Base-by-base conservation (phyloP, 2,888 invertebrate genomes). In the Chymomyza amoena region DNA sequence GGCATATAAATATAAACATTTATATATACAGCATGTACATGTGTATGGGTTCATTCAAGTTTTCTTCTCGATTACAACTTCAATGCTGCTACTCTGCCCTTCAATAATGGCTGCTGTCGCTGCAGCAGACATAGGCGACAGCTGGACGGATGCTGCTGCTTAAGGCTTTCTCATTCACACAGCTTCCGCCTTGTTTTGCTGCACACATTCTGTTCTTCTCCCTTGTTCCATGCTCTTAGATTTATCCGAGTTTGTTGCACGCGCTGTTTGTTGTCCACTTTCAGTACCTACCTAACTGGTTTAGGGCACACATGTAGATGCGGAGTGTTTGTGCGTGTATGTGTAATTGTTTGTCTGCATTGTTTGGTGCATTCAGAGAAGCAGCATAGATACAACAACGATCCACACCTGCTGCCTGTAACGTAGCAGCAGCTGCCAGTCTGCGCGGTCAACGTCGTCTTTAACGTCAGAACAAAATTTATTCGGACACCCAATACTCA, bases 331-430 rank as follows among this genome's bases (percentile, higher is more conserved):
- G 28, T 45, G 18, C 2, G 13, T 45, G 39, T 45, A 13, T 45
- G 13, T 45, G 39, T 45, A 13, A 39, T 13, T 39, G 39, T 39
- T 39, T 39, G 39, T 39, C 39, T 39, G 39, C 39, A 13, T 45
- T 45, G 39, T 45, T 45, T 45, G 39, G 39, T 45, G 39, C 4
- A 45, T 45, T 10, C 39, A 45, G 10, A 25, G 57, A 18, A 57
- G 28, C 36, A 39, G 39, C 18, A 10, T 6, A 16, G n/a, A n/a
- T 15, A 45, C 28, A 15, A 32, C 2, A 32, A 36, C 67, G 69
- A 68, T 61, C 70, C 79, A 70, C 84, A 84, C 84, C 84, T 84
- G 84, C 87, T 75, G 75, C 70, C 63, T 71, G 64, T 72, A 66
- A 69, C 74, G 64, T 61, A 4, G 54, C 69, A 66, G 50, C 63